Conservation (phyloP, 2,797 vertebrate genomes). For the Martes flavigula region DNA sequence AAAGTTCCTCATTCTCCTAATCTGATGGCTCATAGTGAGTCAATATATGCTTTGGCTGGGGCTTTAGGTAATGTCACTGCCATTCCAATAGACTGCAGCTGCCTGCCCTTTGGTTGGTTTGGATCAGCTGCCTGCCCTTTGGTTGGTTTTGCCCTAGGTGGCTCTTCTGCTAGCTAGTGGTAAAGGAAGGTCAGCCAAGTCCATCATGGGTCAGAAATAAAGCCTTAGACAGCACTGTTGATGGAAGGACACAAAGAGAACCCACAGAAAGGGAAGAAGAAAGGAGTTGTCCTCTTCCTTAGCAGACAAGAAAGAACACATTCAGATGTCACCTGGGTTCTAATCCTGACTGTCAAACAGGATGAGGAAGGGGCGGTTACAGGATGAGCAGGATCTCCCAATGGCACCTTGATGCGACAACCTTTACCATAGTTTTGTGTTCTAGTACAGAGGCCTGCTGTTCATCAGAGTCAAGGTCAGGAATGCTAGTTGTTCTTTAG, state of each 20-base stretch:
- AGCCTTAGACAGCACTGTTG: neutral
- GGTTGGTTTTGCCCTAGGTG: neutral
- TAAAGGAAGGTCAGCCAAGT: neutral
- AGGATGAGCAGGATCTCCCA: neutral
- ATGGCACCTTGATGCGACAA: neutral
- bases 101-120: neutral
- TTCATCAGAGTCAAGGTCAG: neutral
- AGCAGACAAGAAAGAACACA: neutral
- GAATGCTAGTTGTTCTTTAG: neutral
- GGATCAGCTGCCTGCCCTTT: neutral
- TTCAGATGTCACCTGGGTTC: neutral
- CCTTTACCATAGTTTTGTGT: neutral
- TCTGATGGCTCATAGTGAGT: neutral
- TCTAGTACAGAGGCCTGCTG: neutral
- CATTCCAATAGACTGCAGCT: neutral
- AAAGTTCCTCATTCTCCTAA: neutral
- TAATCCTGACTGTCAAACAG: neutral
- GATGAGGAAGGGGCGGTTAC: neutral
- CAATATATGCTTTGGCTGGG: neutral
- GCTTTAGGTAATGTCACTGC: neutral
- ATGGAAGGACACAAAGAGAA: neutral
- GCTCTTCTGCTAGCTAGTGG: neutral
- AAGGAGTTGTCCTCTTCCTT: neutral
- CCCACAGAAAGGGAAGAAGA: neutral
- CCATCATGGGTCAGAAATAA: neutral